Conservation (phyloP, 1,140 invertebrate genomes). For the Drosophila nannoptera region DNA sequence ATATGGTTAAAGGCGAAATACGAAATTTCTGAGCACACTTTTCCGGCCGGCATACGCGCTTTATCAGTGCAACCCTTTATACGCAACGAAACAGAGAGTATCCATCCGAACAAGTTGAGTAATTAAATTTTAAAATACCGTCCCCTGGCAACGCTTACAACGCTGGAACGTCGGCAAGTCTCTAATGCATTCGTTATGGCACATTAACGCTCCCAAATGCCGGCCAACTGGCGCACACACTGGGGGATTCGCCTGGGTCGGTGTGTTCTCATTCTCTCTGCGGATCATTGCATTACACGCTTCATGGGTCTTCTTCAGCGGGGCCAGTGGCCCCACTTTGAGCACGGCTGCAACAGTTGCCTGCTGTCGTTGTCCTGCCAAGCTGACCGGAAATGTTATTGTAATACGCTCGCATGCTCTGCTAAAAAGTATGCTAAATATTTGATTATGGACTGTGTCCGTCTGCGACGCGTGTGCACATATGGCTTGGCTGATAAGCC, state of each 20-base stretch:
- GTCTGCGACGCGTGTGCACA: conserved; percentile 46
- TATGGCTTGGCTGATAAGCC: conserved; percentile 68
- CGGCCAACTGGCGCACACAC: conserved; percentile 56
- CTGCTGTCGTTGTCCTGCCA: conserved; percentile 38
- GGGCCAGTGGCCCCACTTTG: conserved; percentile 46
- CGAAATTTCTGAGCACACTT: conserved; percentile 45
- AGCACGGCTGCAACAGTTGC: conserved; percentile 14
- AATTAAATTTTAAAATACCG: conserved; percentile 72
- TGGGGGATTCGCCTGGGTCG: conserved; percentile 48
- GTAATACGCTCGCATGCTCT: conserved; percentile 62
- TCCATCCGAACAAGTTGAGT: conserved; percentile 22
- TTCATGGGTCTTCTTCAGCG: conserved; percentile 7
- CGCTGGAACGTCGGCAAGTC: conserved; percentile 46
- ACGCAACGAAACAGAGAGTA: conserved; percentile 1
- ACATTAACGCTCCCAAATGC: conserved; percentile 73
- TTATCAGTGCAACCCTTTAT: conserved; percentile 17
- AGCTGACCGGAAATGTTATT: conserved; percentile 77
- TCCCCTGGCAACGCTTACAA: conserved; percentile 42
- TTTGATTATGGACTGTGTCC: conserved; percentile 66
- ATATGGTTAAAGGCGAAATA: conserved; percentile 31
- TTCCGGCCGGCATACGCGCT: conserved; percentile 29
- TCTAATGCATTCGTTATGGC: conserved; percentile 76
- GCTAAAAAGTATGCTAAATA: conserved; percentile 76
- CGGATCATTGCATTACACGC: conserved; percentile 66
- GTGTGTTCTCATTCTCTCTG: conserved; percentile 9